These are phyloP conservation scores for Pandemis corylana DNA, from an alignment of 2,888 invertebrate species.

Conservation along the genomic window DNA sequence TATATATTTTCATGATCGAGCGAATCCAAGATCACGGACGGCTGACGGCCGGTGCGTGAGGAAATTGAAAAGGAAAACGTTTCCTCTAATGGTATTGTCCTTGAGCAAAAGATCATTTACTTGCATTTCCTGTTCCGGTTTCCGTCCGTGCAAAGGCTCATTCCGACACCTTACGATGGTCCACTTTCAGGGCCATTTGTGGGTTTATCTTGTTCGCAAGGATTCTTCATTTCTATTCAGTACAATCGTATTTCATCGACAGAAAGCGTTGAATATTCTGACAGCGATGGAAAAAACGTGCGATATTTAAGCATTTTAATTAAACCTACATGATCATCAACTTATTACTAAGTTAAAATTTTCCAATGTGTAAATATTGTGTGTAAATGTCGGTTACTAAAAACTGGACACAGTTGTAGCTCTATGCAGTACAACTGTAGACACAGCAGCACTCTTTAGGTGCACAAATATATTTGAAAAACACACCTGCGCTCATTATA, in stretches of 20 bases:
- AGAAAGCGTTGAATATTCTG: neutral
- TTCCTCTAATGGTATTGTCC: slow-evolving; percentile 72
- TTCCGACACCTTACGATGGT: slow-evolving; percentile 30
- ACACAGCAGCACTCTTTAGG: too few relatives aligned
- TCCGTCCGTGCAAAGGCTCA: slow-evolving; percentile 43
- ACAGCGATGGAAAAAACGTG: neutral
- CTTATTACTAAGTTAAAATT: too few relatives aligned
- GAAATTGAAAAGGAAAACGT: slow-evolving; percentile 79
- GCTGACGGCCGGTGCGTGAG: slow-evolving; percentile 80
- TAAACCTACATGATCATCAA: too few relatives aligned
- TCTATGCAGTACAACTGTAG: too few relatives aligned
- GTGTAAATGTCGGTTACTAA: neutral
- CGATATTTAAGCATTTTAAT: too few relatives aligned
- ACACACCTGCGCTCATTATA: too few relatives aligned
- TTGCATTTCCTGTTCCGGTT: slow-evolving; percentile 55
- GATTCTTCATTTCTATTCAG: neutral
- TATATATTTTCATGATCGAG: slow-evolving; percentile 84
- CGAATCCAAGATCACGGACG: slow-evolving; percentile 79
- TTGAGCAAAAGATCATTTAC: slow-evolving; percentile 59
- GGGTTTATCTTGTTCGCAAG: neutral
- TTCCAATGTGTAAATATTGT: too few relatives aligned
- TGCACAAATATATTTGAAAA: too few relatives aligned
- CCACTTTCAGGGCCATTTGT: slow-evolving; percentile 1
- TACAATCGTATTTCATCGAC: neutral
- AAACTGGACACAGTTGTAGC: neutral